Conservation (phyloP, 2,888 invertebrate species). For the Drosophila nigricruria region DNA sequence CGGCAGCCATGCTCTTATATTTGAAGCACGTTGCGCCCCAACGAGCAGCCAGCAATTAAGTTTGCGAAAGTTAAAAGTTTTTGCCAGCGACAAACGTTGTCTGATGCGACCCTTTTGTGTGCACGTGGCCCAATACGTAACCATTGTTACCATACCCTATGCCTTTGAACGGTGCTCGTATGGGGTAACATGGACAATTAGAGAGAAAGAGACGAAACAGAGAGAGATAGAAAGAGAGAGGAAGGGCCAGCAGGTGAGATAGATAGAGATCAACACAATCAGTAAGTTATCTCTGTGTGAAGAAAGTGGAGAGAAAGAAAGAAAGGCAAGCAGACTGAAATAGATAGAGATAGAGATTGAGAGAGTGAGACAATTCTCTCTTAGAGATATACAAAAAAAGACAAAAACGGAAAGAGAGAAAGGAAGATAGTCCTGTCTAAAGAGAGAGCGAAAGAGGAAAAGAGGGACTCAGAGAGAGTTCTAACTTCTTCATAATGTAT, state of each 20-base stretch:
- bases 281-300: no score
- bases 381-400: no score
- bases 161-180: background rate
- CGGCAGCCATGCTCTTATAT: conserved; percentile 32
- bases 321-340: no score
- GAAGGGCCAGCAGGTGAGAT: background rate
- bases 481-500: no score
- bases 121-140: conserved; percentile 61
- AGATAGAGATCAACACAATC: background rate
- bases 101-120: conserved; percentile 70
- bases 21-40: conserved; percentile 42
- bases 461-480: background rate
- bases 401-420: no score
- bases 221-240: no score
- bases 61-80: conserved; percentile 77
- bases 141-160: conserved; percentile 37
- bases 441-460: background rate
- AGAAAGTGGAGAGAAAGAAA: background rate
- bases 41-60: conserved; percentile 71
- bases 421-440: no score
- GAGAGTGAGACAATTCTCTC: no score
- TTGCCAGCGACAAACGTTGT: conserved; percentile 75
- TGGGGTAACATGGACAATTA: background rate
- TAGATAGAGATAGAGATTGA: background rate
- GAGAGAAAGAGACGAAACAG: background rate